Conservation (phyloP, 2,888 invertebrate genomes). For the Caenorhabditis sinica region DNA sequence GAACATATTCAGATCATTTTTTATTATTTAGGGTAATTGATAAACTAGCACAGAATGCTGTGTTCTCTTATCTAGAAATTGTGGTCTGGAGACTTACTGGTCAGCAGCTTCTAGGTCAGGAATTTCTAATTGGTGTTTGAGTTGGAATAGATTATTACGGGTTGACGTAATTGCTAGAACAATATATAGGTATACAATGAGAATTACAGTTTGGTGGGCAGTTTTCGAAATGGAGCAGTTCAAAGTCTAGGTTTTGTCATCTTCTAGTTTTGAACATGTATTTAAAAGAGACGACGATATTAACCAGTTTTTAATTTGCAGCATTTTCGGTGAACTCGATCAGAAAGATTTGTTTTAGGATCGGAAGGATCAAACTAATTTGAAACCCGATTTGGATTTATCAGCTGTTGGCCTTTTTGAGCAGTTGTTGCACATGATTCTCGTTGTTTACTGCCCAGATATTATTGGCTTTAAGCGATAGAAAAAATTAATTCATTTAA, state of each 20-base stretch:
- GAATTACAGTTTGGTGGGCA: not conserved
- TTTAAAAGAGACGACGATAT: not conserved
- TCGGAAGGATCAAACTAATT: too few relatives aligned
- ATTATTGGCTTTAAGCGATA: too few relatives aligned
- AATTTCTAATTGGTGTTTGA: not conserved
- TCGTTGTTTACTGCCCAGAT: too few relatives aligned
- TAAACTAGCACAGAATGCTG: constrained; percentile 20
- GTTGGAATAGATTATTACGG: too few relatives aligned
- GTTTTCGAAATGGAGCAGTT: not conserved
- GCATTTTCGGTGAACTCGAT: too few relatives aligned
- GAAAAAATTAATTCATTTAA: too few relatives aligned
- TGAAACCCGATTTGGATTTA: too few relatives aligned
- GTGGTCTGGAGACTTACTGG: constrained; percentile 3
- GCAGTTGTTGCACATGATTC: too few relatives aligned
- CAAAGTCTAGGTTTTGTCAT: not conserved
- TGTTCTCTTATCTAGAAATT: constrained; percentile 17
- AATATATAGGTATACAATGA: not conserved
- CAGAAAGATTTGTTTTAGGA: too few relatives aligned
- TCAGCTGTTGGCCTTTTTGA: too few relatives aligned
- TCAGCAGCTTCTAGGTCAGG: not conserved
- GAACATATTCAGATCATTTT: not conserved
- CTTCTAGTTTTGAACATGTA: not conserved
- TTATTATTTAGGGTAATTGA: not conserved
- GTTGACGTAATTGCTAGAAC: not conserved
- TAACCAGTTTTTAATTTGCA: too few relatives aligned